A percentile compares a stretch with the other conserved stretches of the same genome.
These are phyloP conservation scores for Ammospiza nelsoni DNA, from an alignment of 2,113 vertebrate species.

Conservation along the genomic window DNA sequence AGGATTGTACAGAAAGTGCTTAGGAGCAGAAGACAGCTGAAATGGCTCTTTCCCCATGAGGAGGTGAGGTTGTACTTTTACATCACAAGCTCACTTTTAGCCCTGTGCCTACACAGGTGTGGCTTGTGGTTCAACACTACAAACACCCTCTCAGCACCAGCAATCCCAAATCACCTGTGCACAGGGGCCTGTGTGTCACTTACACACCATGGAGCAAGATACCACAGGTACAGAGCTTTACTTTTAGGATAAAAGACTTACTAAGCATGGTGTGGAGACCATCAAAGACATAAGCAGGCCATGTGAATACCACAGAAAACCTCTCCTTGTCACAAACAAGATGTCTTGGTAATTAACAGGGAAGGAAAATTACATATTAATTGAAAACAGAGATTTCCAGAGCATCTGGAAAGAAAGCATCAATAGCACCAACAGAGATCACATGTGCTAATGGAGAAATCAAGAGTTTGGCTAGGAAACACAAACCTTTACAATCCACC, in stretches of 20 bases:
- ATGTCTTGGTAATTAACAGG: background rate
- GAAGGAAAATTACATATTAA: background rate
- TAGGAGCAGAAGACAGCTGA: background rate
- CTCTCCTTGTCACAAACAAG: background rate
- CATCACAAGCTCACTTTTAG: background rate
- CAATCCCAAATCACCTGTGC: background rate
- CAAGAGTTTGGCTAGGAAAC: background rate
- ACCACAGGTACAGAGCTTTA: background rate
- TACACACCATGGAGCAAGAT: background rate
- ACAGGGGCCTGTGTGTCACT: background rate
- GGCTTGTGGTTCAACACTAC: rapidly evolving
- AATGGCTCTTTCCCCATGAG: background rate
- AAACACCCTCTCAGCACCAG: background rate
- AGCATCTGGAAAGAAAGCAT: background rate
- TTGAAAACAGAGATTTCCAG: background rate
- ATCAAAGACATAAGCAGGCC: background rate
- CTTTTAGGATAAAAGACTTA: background rate
- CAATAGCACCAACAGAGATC: background rate
- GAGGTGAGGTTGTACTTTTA: background rate
- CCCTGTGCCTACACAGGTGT: rapidly evolving
- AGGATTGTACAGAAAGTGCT: background rate
- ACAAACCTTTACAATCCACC: background rate
- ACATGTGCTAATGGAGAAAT: background rate
- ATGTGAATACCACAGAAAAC: background rate
- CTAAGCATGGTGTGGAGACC: background rate